Evolutionary conservation across 2,797 vertebrate genomes (phyloP).

Genomic region (Dendrocincla tyrannina): DNA sequence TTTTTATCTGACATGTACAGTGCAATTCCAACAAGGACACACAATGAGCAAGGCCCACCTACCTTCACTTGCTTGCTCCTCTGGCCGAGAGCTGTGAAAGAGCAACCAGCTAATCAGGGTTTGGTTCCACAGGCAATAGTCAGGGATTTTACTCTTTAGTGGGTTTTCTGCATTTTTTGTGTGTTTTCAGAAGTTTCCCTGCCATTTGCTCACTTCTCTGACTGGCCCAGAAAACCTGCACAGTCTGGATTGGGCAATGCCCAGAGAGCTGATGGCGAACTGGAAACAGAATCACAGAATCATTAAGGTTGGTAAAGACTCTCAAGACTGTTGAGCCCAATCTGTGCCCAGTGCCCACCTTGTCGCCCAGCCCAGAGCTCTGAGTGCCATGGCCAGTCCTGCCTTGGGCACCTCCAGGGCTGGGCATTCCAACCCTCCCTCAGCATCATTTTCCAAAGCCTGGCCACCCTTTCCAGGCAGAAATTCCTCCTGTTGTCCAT

Average conservation of each 20-base stretch:
- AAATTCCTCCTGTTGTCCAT: no score
- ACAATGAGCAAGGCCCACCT: neutral
- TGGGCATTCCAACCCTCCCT: neutral
- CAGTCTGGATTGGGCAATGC: rapidly evolving
- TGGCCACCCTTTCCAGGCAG: neutral
- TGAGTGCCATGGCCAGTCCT: neutral
- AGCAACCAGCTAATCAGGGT: neutral
- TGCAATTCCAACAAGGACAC: neutral
- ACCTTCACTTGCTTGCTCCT: neutral
- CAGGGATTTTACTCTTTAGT: neutral
- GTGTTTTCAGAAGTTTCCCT: neutral
- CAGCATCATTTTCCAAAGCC: neutral
- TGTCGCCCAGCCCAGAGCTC: neutral
- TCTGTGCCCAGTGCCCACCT: neutral
- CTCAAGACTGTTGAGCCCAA: rapidly evolving
- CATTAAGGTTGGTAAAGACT: neutral
- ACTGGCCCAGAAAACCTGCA: neutral
- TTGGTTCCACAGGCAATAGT: neutral
- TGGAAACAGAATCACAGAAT: neutral
- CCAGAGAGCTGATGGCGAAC: neutral
- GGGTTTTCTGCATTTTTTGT: neutral
- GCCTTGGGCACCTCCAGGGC: neutral
- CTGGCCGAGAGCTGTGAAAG: neutral
- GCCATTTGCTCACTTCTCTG: neutral
- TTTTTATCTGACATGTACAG: neutral